A percentile compares a stretch with the other conserved stretches of the same genome.
Evolutionary conservation across 92 coral and sea anemone species (phyloP).

Genomic region (Zoanthus sansibaricus): DNA sequence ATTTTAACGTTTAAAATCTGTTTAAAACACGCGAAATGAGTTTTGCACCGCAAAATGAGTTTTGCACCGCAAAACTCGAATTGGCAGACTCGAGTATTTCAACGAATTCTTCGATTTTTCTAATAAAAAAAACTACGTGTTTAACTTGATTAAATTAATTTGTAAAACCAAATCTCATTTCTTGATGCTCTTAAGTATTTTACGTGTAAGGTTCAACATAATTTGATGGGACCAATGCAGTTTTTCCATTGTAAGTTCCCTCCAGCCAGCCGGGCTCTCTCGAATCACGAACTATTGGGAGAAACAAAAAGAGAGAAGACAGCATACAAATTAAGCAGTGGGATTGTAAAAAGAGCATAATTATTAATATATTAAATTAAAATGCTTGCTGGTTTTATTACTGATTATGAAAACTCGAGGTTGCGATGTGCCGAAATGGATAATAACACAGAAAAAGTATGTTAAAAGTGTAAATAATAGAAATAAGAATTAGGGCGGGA

Average conservation of each 20-base stretch:
- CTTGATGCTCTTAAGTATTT: slow-evolving; percentile 23
- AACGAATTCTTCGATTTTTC: neutral
- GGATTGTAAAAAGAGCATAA: too few species aligned
- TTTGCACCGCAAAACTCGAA: slow-evolving; percentile 13
- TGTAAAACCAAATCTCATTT: slow-evolving; percentile 52
- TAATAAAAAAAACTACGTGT: slow-evolving; percentile 34
- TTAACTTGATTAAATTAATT: slow-evolving; percentile 26
- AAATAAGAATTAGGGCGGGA: too few species aligned
- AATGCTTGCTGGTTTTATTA: too few species aligned
- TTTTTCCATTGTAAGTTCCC: slow-evolving; percentile 94
- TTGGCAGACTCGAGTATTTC: neutral
- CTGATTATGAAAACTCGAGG: too few species aligned
- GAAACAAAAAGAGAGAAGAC: neutral
- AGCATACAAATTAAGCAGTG: neutral
- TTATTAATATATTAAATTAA: too few species aligned
- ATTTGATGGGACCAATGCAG: slow-evolving; percentile 94
- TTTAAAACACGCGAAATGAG: neutral
- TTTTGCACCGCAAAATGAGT: neutral
- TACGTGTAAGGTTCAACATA: slow-evolving; percentile 84
- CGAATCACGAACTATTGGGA: slow-evolving; percentile 86
- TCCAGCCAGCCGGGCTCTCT: slow-evolving; percentile 99
- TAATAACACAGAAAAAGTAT: too few species aligned
- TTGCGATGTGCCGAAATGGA: too few species aligned
- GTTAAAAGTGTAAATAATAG: too few species aligned
- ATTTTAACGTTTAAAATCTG: too few species aligned